Evolutionary conservation across 2,888 invertebrate genomes (phyloP).

Genomic region (Ommatoiulus sabulosus): DNA sequence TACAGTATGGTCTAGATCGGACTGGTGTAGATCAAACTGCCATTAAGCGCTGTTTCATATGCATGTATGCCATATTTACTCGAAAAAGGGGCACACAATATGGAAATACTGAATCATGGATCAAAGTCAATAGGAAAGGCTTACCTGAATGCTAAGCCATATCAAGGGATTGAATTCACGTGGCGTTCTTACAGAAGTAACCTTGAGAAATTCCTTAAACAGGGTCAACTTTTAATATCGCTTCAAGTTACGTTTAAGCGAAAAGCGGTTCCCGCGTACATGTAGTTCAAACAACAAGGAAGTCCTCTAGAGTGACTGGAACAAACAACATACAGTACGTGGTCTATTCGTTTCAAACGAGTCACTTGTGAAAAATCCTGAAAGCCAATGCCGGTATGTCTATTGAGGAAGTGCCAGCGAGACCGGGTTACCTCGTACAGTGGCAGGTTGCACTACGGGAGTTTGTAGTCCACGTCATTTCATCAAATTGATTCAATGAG

Average conservation of each 20-base stretch:
- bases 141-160: constrained; percentile 25
- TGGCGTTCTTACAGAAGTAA: neutral
- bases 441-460: neutral
- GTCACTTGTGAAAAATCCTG: neutral
- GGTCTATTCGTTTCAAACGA: neutral
- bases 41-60: too few species aligned
- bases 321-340: neutral
- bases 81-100: too few species aligned
- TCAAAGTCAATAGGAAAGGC: neutral
- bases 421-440: neutral
- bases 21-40: too few species aligned
- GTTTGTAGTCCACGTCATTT: neutral
- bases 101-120: neutral
- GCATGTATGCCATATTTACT: too few species aligned
- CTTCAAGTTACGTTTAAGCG: neutral
- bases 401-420: neutral
- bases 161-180: neutral
- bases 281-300: neutral
- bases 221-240: constrained; percentile 5
- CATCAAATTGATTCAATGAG: neutral
- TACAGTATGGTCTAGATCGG: too few species aligned
- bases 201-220: neutral
- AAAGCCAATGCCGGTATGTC: neutral
- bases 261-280: neutral
- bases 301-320: neutral